Evolutionary conservation across 2,797 vertebrate genomes (phyloP), one percentile per base, ranked within the genome.

Genomic region (Serranus cabrilla): DNA sequence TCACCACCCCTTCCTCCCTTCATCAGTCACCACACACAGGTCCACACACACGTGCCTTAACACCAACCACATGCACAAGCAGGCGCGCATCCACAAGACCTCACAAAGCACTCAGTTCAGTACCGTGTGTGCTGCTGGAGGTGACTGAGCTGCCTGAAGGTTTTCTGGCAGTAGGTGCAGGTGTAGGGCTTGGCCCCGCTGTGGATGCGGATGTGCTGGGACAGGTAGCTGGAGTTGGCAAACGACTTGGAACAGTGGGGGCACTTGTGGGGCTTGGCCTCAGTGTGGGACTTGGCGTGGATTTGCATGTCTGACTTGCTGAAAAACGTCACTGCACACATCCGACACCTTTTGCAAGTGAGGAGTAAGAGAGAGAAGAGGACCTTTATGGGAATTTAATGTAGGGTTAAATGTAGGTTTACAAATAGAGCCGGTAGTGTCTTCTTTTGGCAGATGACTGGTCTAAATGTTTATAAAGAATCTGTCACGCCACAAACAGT

Each of bases 281-380:
- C 91, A 0, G 91, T 94, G 63, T 94, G 93, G 42, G 98, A 98
- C 94, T 99, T 99, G 92, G 97, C 96, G 90, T 99, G 98, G 94
- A 99, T 98, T 96, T 99, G 98, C 98, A 99, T 99, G 95, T 99
- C 97, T 18, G 98, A 99, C 95, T 99, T 99, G 86, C 96, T 98
- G 94, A 98, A 98, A 95, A 99, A 99, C 2, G 98, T 99, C 94
- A 99, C 95, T 6, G 98, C 97, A 86, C 98, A 99, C 97, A 99
- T 98, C 90, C 97, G 96, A 94, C 98, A 99, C 94, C 98, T 99
- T n/a, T 82, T 27, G 45, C 11, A 16, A 71, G 59, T 6, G 40
- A 78, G 18, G 10, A 43, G n/a, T 7, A 55, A 80, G 27, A 62
- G 42, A 56, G 9, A 81, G 63, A 78, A 67, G 56, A 72, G 65